Evolutionary conservation across 1,140 invertebrate genomes (phyloP).

Genomic region (Diorhabda elongata): DNA sequence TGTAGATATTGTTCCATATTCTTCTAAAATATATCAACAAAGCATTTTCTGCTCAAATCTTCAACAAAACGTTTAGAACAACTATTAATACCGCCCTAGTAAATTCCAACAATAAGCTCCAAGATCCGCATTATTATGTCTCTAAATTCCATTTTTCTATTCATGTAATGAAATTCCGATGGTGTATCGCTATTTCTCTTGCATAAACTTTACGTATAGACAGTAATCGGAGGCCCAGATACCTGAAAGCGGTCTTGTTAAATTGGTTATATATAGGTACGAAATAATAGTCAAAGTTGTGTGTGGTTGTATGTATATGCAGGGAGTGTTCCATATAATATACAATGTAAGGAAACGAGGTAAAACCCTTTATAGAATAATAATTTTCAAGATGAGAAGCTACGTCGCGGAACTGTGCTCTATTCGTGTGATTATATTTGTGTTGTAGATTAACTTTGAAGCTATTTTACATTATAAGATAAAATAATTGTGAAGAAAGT

Average conservation of each 20-base stretch:
- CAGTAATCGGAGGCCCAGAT: not conserved
- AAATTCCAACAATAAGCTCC: no score
- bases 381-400: not conserved
- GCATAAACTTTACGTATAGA: not conserved
- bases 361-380: slow-evolving; percentile 3
- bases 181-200: not conserved
- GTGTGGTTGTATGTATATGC: not conserved
- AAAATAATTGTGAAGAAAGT: no score
- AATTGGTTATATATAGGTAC: slow-evolving; percentile 1
- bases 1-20: no score
- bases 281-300: slow-evolving; percentile 2
- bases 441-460: not conserved
- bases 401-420: not conserved
- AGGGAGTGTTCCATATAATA: slow-evolving; percentile 1
- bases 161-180: not conserved
- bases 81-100: no score
- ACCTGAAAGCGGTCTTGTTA: not conserved
- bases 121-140: no score
- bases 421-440: slow-evolving; percentile 1
- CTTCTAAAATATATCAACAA: no score
- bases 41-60: no score
- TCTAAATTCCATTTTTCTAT: no score
- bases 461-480: not conserved
- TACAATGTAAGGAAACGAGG: slow-evolving; percentile 2
- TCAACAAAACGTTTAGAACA: no score